Conservation (phyloP, 2,113 vertebrate species). For the Anser cygnoides region DNA sequence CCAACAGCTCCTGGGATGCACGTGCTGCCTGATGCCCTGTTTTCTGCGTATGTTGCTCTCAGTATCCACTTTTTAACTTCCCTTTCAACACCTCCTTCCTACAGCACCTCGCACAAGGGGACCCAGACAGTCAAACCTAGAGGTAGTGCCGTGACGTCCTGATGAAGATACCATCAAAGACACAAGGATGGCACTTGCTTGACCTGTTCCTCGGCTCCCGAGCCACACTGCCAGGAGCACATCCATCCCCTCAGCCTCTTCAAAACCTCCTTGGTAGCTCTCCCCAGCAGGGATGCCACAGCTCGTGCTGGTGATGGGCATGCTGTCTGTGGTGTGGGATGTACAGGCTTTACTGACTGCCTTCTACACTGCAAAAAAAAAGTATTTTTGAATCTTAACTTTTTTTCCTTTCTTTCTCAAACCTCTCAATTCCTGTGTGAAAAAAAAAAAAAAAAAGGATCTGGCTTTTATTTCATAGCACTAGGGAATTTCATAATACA, state of each 20-base stretch:
- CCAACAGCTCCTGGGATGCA: background rate
- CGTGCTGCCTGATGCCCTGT: too few relatives aligned
- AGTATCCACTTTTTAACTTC: background rate
- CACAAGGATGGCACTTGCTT: background rate
- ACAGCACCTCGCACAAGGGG: fast-evolving
- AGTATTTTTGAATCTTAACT: background rate
- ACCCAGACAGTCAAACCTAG: background rate
- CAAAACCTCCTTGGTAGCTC: background rate
- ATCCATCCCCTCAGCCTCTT: background rate
- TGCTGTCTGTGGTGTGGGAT: fast-evolving
- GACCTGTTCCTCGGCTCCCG: background rate
- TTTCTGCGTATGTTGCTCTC: fast-evolving
- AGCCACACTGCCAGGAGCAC: fast-evolving
- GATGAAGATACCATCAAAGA: background rate
- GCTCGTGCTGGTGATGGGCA: fast-evolving
- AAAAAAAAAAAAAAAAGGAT: background rate
- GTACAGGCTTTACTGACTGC: background rate
- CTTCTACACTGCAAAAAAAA: fast-evolving
- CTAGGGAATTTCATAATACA: background rate
- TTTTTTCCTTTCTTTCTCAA: background rate
- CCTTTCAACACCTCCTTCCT: background rate
- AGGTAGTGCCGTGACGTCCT: fast-evolving
- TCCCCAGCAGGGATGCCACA: background rate
- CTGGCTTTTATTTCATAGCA: background rate
- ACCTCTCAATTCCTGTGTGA: background rate